Conservation (phyloP, 1,140 invertebrate species). For the Brachionus angularis region DNA sequence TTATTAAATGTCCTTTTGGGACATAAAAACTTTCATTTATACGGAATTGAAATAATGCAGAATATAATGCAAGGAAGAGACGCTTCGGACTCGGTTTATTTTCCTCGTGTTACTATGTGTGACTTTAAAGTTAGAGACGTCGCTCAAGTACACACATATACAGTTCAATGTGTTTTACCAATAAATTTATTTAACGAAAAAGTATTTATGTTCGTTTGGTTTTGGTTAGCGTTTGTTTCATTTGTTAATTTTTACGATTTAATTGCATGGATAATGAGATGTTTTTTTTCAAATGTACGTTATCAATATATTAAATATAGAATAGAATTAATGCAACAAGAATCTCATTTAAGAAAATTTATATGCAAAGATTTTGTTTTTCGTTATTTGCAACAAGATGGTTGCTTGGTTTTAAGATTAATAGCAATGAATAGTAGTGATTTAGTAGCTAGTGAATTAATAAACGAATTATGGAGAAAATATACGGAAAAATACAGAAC, state of each 20-base stretch:
- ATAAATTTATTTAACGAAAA: conserved; percentile 54
- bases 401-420: conserved; percentile 60
- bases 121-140: conserved; percentile 50
- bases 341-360: conserved; percentile 46
- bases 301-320: conserved; percentile 44
- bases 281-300: conserved; percentile 44
- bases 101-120: conserved; percentile 54
- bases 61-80: conserved; percentile 45
- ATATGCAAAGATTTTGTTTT: conserved; percentile 56
- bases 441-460: conserved; percentile 60
- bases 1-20: conserved; percentile 55
- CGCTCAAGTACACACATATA: conserved; percentile 34
- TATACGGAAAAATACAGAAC: conserved; percentile 47
- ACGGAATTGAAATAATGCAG: conserved; percentile 45
- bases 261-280: conserved; percentile 45
- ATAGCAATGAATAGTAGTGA: conserved; percentile 62
- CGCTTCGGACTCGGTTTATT: conserved; percentile 50
- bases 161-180: conserved; percentile 46
- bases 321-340: conserved; percentile 43
- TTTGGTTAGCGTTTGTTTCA: conserved; percentile 51
- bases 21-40: conserved; percentile 33
- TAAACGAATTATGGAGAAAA: conserved; percentile 59
- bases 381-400: conserved; percentile 61
- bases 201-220: conserved; percentile 54
- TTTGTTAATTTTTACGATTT: conserved; percentile 53